These are phyloP conservation scores for Heliconius sara DNA, from an alignment of 2,888 invertebrate species.

Conservation along the genomic window DNA sequence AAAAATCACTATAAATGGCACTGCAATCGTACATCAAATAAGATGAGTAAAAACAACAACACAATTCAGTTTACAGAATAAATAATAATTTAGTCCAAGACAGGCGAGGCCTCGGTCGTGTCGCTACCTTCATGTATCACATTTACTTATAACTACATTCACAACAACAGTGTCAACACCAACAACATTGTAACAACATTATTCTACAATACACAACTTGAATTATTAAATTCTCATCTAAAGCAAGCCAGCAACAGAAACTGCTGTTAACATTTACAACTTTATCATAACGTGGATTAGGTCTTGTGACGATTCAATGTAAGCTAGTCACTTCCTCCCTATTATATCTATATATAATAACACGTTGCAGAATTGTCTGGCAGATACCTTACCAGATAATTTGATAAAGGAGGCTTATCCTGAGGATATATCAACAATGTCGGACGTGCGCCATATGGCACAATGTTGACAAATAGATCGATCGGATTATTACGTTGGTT, in stretches of 20 bases:
- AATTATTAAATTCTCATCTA: conserved; percentile 5
- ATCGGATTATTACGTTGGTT: conserved; percentile 47
- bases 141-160: background rate
- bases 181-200: background rate
- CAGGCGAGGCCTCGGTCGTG: background rate
- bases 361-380: conserved; percentile 23
- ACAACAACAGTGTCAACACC: background rate
- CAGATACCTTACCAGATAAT: conserved; percentile 37
- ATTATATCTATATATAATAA: conserved; percentile 23
- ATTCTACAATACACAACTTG: background rate
- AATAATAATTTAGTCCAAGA: background rate
- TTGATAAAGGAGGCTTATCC: conserved; percentile 40
- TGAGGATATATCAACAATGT: conserved; percentile 44
- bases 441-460: conserved; percentile 39
- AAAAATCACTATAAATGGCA: background rate
- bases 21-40: background rate
- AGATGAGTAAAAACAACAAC: background rate
- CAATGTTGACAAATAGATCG: conserved; percentile 45
- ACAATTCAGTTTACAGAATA: background rate
- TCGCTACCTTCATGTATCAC: background rate
- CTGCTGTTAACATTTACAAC: conserved; percentile 11
- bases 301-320: conserved; percentile 8
- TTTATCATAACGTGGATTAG: conserved; percentile 20
- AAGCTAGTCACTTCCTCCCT: conserved; percentile 9
- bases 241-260: background rate